These are phyloP conservation scores for Nerophis lumbriciformis DNA, from an alignment of 2,113 vertebrate species.

Conservation along the genomic window DNA sequence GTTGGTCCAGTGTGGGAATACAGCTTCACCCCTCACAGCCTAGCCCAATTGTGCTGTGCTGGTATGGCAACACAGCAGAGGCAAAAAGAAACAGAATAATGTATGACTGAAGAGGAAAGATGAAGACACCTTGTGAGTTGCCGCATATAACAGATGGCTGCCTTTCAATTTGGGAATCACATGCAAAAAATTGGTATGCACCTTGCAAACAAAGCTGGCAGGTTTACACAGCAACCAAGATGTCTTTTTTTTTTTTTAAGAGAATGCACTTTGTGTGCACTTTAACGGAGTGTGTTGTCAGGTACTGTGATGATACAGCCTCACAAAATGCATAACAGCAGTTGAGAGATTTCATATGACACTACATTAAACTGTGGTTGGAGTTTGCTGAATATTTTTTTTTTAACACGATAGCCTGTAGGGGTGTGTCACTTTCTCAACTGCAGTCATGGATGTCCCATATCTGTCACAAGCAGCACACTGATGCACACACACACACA, in stretches of 20 bases:
- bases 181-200: conserved; percentile 26
- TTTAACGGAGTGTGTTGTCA: not conserved
- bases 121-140: conserved; percentile 47
- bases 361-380: conserved; percentile 33
- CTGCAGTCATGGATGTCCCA: conserved; percentile 65
- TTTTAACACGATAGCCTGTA: conserved; percentile 47
- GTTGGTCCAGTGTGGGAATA: conserved; percentile 17
- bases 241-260: conserved; percentile 4
- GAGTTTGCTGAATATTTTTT: conserved; percentile 54
- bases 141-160: conserved; percentile 51
- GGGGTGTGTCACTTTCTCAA: conserved; percentile 59
- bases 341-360: conserved; percentile 37
- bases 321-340: conserved; percentile 20
- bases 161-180: conserved; percentile 39
- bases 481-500: conserved; percentile 14
- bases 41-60: conserved; percentile 16
- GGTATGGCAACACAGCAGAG: conserved; percentile 17
- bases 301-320: not conserved
- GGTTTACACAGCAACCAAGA: conserved; percentile 13
- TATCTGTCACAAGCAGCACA: conserved; percentile 64
- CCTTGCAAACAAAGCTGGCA: conserved; percentile 30
- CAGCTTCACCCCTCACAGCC: conserved; percentile 18
- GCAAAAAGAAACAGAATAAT: conserved; percentile 50
- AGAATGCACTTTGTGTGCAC: not conserved
- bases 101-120: conserved; percentile 48